These are phyloP conservation scores for Columba guinea DNA, from an alignment of 2,797 vertebrate genomes.

Conservation along the genomic window DNA sequence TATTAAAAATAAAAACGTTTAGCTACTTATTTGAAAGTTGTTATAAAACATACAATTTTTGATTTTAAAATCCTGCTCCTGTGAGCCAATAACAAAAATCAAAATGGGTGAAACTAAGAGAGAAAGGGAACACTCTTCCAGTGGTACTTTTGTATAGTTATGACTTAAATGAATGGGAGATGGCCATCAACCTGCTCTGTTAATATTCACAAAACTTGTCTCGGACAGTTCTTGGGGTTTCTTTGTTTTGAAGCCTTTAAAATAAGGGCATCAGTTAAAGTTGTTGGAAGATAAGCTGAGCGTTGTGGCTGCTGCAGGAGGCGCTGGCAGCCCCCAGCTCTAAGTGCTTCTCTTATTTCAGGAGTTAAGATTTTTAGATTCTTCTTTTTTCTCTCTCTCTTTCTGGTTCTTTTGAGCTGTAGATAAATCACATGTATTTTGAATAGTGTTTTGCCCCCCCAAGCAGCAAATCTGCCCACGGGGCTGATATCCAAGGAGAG, in stretches of 20 bases:
- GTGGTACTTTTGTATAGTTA: not conserved
- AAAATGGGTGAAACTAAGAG: not conserved
- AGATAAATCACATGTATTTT: not conserved
- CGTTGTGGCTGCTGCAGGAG: not conserved
- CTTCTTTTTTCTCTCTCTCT: not conserved
- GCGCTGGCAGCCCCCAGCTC: not conserved
- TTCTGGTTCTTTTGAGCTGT: not conserved
- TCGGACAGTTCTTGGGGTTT: not conserved
- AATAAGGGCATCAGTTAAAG: not conserved
- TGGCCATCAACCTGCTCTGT: not conserved
- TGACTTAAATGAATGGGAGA: not conserved
- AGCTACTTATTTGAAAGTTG: not conserved
- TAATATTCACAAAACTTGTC: not conserved
- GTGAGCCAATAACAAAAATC: not conserved
- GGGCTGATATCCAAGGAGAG: not conserved
- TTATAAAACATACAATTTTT: not conserved
- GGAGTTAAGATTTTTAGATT: not conserved
- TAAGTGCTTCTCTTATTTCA: not conserved
- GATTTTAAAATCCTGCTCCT: not conserved
- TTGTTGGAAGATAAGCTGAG: not conserved
- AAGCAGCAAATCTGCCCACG: not conserved
- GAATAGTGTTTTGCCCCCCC: not conserved
- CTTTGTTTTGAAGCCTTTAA: not conserved
- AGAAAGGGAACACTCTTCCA: not conserved
- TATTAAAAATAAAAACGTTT: not conserved